Base-by-base conservation (phyloP, 2,797 vertebrate genomes). In the Sorex maritimensis region DNA sequence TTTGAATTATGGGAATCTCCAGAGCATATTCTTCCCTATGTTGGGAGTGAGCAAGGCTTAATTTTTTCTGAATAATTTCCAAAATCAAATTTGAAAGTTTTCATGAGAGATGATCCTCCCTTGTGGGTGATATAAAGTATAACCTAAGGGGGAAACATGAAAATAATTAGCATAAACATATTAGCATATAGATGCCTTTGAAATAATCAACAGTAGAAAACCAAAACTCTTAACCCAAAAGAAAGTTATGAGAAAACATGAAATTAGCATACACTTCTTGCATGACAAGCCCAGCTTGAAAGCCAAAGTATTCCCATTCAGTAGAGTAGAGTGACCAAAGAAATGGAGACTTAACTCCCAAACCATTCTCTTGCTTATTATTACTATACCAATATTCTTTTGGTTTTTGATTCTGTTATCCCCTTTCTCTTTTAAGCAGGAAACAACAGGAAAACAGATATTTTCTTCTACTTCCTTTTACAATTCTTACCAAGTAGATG, bases 1-100 rank as follows among this genome's bases (percentile, higher is more conserved):
- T 38, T 96, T 95, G 97, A 94, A 96, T 96, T 94, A 91, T 86
- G 95, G 77, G 52, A 49, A 92, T 95, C 86, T 96, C 96, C 92
- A 93, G 97, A 96, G 97, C 89, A 93, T 69, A 92, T 65, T 95
- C 89, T 90, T 96, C 95, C 85, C 92, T 94, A 19, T 90, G 95
- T 83, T 96, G 91, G 61, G 92, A 94, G 82, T 93, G 75, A 73
- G 61, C 44, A 6, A 77, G 88, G 73, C 90, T 97, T 77, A 96
- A 88, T 74, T 41, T 85, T 91, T 97, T 98, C 96, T 71, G 96
- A 84, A 84, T 97, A 83, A 88, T 98, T 98, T 97, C 98, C 96
- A 95, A 97, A 96, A 95, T 95, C 93, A 96, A 96, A 96, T 95
- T 96, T 97, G 90, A 96, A 96, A 96, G 96, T 88, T 89, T 97